Conservation (phyloP, 2,888 invertebrate genomes). For the Clunio marinus region DNA sequence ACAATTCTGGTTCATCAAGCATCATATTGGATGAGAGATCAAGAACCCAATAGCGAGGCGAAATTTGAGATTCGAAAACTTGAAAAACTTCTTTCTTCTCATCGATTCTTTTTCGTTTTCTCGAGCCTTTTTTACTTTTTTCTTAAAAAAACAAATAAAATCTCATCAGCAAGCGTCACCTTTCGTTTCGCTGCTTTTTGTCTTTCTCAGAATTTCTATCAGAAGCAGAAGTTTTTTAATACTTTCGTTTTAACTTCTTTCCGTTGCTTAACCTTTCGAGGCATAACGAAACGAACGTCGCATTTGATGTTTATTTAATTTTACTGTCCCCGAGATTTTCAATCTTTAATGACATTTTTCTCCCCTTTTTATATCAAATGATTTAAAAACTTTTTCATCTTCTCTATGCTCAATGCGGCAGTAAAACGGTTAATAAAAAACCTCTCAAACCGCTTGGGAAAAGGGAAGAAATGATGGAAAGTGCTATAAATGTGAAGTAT, state of each 20-base stretch:
- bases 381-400: constrained; percentile 5
- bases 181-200: not conserved
- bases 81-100: constrained; percentile 22
- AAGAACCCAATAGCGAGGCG: not conserved
- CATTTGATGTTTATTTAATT: constrained; percentile 34
- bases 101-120: not conserved
- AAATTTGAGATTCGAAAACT: constrained; percentile 33
- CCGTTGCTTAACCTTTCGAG: not conserved
- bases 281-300: not conserved
- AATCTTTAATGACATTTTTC: constrained; percentile 17
- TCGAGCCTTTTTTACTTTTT: not conserved
- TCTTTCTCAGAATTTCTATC: not conserved
- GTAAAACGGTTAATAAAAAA: constrained; percentile 2
- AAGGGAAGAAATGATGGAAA: not conserved
- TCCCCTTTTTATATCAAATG: not conserved
- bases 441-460: not conserved
- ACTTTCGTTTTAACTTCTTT: not conserved
- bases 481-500: not conserved
- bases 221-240: not conserved
- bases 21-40: not conserved
- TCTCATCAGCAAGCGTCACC: not conserved
- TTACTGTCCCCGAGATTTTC: constrained; percentile 22
- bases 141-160: not conserved
- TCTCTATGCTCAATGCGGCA: not conserved
- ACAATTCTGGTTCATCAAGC: constrained; percentile 36